A percentile compares a stretch with the other conserved stretches of the same genome.
phyloP scores from a whole-genome alignment of 2,113 vertebrate genomes.

The Drymodes brunneopygia region DNA sequence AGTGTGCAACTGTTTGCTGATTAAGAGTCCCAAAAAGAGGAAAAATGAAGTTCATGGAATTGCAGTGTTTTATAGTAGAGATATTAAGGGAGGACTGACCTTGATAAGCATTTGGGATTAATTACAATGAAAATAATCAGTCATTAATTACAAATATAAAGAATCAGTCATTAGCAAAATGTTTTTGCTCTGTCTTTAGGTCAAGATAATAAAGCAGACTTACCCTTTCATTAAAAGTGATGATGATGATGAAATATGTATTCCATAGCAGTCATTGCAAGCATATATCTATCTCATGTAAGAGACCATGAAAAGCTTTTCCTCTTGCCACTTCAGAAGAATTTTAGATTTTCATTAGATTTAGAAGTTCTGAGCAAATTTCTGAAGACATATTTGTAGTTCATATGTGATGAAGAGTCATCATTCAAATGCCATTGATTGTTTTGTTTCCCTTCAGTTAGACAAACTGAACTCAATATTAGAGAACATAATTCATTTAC shows the following conservation, averaged over 20 bases:
- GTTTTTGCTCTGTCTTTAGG: neutral
- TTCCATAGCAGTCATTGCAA: neutral
- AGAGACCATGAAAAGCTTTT: neutral
- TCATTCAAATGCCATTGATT: neutral
- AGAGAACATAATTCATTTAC: neutral
- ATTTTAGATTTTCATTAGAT: neutral
- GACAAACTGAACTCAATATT: neutral
- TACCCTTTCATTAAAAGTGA: neutral
- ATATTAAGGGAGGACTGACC: neutral
- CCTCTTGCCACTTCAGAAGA: neutral
- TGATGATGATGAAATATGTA: neutral
- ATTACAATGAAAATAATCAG: neutral
- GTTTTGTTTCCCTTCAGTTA: neutral
- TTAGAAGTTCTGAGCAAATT: neutral
- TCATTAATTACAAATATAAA: neutral
- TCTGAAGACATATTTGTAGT: neutral
- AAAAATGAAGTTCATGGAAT: neutral
- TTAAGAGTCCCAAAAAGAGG: neutral
- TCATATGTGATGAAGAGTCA: neutral
- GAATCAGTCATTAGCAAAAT: neutral
- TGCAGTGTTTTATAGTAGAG: neutral
- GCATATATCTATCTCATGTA: neutral
- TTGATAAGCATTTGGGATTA: neutral
- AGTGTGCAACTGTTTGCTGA: neutral
- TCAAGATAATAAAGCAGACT: neutral